Evolutionary conservation across 2,797 vertebrate genomes (phyloP).

Genomic region (Coluber constrictor): DNA sequence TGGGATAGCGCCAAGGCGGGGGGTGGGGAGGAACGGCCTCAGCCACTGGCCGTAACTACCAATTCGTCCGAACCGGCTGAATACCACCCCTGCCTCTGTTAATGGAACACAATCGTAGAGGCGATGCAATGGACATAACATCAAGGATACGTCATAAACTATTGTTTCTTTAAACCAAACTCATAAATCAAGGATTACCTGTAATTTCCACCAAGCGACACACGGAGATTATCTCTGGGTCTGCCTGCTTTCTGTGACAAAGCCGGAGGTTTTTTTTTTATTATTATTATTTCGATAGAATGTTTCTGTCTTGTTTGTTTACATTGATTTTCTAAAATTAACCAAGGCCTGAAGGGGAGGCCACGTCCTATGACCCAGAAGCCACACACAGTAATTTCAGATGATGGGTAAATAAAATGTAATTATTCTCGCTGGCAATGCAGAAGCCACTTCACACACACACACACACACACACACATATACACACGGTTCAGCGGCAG

Average conservation of each 20-base stretch:
- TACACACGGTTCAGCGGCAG: background rate
- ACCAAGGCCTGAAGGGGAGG: background rate
- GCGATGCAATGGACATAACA: background rate
- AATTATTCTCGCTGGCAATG: background rate
- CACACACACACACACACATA: no score
- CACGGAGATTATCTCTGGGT: constrained; percentile 34
- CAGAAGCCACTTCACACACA: background rate
- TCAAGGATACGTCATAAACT: background rate
- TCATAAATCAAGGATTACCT: background rate
- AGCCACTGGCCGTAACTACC: no score
- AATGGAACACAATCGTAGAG: background rate
- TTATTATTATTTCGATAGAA: constrained; percentile 19
- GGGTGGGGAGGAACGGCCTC: no score
- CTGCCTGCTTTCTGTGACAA: constrained; percentile 20
- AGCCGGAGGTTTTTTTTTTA: constrained; percentile 22
- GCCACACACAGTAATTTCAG: background rate
- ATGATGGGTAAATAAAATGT: background rate
- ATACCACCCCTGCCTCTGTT: no score
- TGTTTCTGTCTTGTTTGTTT: background rate
- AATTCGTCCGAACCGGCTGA: no score
- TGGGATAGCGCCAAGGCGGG: fast-evolving
- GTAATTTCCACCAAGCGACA: constrained; percentile 47
- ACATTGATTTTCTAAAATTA: constrained; percentile 14
- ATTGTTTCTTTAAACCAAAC: background rate
- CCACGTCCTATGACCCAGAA: background rate